These are phyloP conservation scores for Synanthedon tipuliformis DNA, from an alignment of 2,888 invertebrate species.

Conservation along the genomic window DNA sequence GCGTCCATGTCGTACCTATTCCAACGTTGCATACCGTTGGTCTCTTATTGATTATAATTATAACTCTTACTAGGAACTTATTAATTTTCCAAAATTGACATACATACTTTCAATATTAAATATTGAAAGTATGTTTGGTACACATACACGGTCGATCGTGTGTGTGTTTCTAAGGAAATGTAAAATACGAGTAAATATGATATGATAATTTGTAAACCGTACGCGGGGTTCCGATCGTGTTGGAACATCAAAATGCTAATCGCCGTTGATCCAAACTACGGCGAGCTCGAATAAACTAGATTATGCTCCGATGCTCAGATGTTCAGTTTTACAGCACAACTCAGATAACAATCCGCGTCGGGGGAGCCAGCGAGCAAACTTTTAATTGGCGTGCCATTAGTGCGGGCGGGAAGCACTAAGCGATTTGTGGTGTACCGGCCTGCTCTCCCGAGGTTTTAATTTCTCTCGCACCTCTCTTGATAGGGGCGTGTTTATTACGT, in stretches of 20 bases:
- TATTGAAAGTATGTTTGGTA: too few species aligned
- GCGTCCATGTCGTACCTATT: too few species aligned
- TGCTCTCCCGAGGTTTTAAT: slow-evolving; percentile 57
- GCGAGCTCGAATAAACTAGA: slow-evolving; percentile 50
- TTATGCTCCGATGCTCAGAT: slow-evolving; percentile 48
- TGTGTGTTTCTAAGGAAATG: neutral
- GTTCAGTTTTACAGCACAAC: slow-evolving; percentile 61
- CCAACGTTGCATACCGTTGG: too few species aligned
- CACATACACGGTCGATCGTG: too few species aligned
- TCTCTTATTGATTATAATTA: too few species aligned
- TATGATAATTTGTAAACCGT: neutral
- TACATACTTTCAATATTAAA: too few species aligned
- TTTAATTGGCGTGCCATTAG: slow-evolving; percentile 72
- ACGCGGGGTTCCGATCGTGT: slow-evolving; percentile 20
- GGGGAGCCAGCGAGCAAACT: slow-evolving; percentile 56
- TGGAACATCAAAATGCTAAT: slow-evolving; percentile 60
- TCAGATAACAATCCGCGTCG: slow-evolving; percentile 53
- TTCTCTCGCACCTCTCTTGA: slow-evolving; percentile 46
- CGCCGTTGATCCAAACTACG: slow-evolving; percentile 23
- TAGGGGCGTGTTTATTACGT: slow-evolving; percentile 36
- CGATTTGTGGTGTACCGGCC: slow-evolving; percentile 69
- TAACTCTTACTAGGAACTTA: too few species aligned
- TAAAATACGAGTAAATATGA: neutral
- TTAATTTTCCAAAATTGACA: too few species aligned
- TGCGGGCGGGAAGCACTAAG: slow-evolving; percentile 63